phyloP scores from a whole-genome alignment of 2,888 invertebrate genomes.

The Onchidella celtica region DNA sequence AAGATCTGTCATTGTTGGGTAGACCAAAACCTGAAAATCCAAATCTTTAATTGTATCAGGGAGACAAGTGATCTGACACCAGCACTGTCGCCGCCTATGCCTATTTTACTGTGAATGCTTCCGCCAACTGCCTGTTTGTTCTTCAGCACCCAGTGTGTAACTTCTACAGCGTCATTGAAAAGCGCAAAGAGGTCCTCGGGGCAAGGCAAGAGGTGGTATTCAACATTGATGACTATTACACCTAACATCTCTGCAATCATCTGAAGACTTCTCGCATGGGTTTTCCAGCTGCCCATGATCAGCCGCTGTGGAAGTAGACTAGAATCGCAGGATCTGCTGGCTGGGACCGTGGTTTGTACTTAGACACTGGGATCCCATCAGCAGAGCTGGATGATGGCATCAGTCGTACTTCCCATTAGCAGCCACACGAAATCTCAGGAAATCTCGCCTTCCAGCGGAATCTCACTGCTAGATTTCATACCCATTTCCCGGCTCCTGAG shows the following conservation, averaged over 20 bases:
- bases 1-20: slow-evolving; percentile 10
- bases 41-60: background rate
- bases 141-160: background rate
- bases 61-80: slow-evolving; percentile 17
- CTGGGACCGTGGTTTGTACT: background rate
- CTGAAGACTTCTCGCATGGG: background rate
- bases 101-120: background rate
- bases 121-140: slow-evolving; percentile 22
- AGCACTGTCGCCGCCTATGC: slow-evolving; percentile 34
- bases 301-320: slow-evolving; percentile 38
- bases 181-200: slow-evolving; percentile 5
- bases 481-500: background rate
- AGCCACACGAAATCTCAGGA: background rate
- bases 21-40: slow-evolving; percentile 21
- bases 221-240: slow-evolving; percentile 17
- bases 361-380: slow-evolving; percentile 3
- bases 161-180: slow-evolving; percentile 7
- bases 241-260: too few species aligned
- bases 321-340: too few species aligned
- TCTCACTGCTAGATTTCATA: background rate
- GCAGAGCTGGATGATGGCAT: background rate
- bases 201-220: slow-evolving; percentile 22
- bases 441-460: background rate
- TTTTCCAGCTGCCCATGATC: slow-evolving; percentile 3
- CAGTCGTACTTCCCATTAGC: background rate